Evolutionary conservation across 2,888 invertebrate species (phyloP).

Genomic region (Epistrophella euchroma): DNA sequence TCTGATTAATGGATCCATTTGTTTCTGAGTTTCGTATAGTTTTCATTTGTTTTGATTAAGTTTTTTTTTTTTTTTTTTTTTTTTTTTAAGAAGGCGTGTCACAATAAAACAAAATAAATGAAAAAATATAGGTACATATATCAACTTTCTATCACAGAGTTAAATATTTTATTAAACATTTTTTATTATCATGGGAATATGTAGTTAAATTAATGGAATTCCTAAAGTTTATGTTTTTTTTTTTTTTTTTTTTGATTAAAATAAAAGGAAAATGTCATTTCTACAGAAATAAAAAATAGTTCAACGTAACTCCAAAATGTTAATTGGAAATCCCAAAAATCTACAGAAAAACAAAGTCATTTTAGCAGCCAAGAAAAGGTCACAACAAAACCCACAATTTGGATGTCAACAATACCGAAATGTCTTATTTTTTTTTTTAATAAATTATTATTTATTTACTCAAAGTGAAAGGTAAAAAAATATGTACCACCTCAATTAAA

Average conservation of each 20-base stretch:
- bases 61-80: not conserved
- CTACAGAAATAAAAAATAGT: not conserved
- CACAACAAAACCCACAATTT: not conserved
- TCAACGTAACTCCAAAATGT: not conserved
- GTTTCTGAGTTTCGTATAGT: not conserved
- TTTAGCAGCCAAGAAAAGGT: not conserved
- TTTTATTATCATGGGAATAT: not conserved
- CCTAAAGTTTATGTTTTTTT: constrained; percentile 3
- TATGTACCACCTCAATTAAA: constrained; percentile 10
- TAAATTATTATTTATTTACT: constrained; percentile 26
- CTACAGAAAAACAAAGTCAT: not conserved
- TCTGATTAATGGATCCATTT: constrained; percentile 18
- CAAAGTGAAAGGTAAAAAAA: not conserved
- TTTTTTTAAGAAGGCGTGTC: constrained; percentile 3
- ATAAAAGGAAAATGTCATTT: constrained; percentile 1
- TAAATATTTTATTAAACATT: not conserved
- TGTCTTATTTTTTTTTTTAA: not conserved
- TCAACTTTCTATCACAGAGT: not conserved
- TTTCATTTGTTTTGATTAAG: constrained; percentile 17
- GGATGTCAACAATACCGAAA: not conserved
- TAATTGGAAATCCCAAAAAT: not conserved
- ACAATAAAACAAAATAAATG: not conserved
- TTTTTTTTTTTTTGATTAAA: constrained; percentile 10
- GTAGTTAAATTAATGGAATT: constrained; percentile 16
- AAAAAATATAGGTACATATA: constrained; percentile 5